These are phyloP conservation scores for Chiloscyllium plagiosum DNA, from an alignment of 2,113 vertebrate species.

Conservation along the genomic window DNA sequence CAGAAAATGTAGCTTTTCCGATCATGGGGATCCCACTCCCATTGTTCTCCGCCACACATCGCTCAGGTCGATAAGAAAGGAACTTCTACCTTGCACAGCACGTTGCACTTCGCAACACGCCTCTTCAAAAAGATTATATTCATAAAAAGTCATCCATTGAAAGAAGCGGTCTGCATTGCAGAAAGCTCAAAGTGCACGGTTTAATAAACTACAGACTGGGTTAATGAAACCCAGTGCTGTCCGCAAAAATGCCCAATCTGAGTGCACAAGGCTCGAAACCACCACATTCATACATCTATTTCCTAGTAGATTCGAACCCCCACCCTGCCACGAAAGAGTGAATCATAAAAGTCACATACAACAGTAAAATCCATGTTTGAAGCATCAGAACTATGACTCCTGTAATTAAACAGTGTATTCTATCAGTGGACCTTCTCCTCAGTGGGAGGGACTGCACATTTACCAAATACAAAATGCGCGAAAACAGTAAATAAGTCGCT, in stretches of 20 bases:
- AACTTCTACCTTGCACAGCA: neutral
- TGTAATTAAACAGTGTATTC: neutral
- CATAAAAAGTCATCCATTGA: neutral
- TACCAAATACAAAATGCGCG: neutral
- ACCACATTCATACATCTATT: neutral
- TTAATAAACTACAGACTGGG: slow-evolving; percentile 16
- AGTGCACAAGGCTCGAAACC: neutral
- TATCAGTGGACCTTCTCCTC: neutral
- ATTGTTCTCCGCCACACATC: slow-evolving; percentile 9
- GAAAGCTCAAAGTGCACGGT: neutral
- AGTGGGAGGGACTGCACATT: neutral
- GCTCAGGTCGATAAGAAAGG: neutral
- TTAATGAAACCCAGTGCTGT: neutral
- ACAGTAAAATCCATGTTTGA: neutral
- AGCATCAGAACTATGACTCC: neutral
- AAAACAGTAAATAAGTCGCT: neutral
- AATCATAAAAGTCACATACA: neutral
- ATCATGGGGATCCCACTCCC: neutral
- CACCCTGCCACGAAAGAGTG: neutral
- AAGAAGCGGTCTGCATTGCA: neutral
- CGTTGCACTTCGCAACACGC: neutral
- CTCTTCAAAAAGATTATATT: neutral
- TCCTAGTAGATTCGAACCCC: neutral
- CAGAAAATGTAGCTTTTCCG: neutral
- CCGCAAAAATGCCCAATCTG: neutral